Conservation (phyloP, 2,797 vertebrate genomes). For the Champsocephalus gunnari region DNA sequence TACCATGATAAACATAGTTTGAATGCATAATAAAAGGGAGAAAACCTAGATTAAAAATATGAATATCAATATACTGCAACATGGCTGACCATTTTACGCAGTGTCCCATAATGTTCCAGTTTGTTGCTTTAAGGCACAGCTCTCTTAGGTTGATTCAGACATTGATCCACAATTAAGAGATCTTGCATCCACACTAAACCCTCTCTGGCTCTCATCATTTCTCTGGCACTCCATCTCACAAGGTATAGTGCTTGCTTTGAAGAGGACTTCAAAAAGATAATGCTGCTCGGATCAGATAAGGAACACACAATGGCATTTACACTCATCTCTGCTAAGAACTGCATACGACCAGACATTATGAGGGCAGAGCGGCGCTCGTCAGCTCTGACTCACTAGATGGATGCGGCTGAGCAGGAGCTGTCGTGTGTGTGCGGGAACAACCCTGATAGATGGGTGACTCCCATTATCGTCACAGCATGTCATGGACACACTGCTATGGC, state of each 20-base stretch:
- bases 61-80: background rate
- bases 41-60: background rate
- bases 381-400: conserved; percentile 52
- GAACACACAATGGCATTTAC: conserved; percentile 76
- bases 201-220: conserved; percentile 67
- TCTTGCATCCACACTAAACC: conserved; percentile 45
- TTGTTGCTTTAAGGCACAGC: background rate
- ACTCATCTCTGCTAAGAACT: conserved; percentile 66
- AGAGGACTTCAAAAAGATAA: conserved; percentile 77
- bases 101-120: background rate
- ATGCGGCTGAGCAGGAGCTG: conserved; percentile 57
- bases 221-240: conserved; percentile 62
- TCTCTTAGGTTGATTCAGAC: conserved; percentile 20
- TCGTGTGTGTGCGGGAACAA: conserved; percentile 58
- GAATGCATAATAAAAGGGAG: background rate
- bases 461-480: conserved; percentile 81
- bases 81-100: background rate
- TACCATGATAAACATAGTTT: background rate
- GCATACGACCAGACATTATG: conserved; percentile 74
- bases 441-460: conserved; percentile 87
- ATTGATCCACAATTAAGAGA: conserved; percentile 58
- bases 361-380: conserved; percentile 64
- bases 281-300: conserved; percentile 71
- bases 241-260: conserved; percentile 69
- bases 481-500: conserved; percentile 81